These are phyloP conservation scores for Aphrophora alni DNA, from an alignment of 2,888 invertebrate species.

Conservation along the genomic window DNA sequence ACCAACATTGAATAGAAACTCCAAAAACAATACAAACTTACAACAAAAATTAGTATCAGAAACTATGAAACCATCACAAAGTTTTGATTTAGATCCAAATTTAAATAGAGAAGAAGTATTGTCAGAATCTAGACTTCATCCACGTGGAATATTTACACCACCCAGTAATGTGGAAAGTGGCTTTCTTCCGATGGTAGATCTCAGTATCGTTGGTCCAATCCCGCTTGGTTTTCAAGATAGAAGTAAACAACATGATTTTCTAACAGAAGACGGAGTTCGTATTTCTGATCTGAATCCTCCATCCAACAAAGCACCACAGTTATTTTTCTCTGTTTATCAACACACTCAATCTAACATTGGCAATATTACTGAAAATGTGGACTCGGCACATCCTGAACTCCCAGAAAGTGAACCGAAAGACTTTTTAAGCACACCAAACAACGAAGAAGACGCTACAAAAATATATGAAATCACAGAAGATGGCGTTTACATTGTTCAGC, in stretches of 20 bases:
- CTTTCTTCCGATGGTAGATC: background rate
- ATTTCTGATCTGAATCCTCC: background rate
- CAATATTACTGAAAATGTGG: background rate
- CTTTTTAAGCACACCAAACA: background rate
- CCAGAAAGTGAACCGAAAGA: background rate
- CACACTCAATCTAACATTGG: background rate
- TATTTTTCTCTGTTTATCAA: background rate
- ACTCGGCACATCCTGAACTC: background rate
- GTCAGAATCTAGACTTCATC: background rate
- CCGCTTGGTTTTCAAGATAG: background rate
- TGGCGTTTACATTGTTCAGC: background rate
- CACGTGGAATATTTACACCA: background rate
- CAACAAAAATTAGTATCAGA: background rate
- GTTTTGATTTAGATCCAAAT: background rate
- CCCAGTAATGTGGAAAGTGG: background rate
- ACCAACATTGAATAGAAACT: background rate
- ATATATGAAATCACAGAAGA: background rate
- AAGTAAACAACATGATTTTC: background rate
- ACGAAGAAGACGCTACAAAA: background rate
- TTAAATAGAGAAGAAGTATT: background rate
- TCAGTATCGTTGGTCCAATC: background rate
- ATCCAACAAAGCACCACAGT: background rate
- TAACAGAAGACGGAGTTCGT: background rate
- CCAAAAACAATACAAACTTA: background rate
- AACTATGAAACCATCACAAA: background rate